These are phyloP conservation scores for Oreortyx pictus DNA, from an alignment of 2,797 vertebrate genomes.

Conservation along the genomic window DNA sequence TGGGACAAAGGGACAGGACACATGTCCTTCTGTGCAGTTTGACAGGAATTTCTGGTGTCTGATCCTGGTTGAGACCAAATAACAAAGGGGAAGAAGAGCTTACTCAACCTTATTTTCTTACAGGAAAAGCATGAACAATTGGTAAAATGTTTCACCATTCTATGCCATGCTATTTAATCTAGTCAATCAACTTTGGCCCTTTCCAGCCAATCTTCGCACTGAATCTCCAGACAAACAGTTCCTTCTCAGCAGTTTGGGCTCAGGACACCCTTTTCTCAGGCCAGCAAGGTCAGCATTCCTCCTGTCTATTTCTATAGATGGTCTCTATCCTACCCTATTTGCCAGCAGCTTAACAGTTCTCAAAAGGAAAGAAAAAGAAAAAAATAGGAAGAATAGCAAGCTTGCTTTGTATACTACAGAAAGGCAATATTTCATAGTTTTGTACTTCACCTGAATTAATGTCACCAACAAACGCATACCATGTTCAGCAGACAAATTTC, in stretches of 20 bases:
- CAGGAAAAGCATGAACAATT: slow-evolving; percentile 52
- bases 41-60: neutral
- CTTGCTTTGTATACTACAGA: neutral
- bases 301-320: neutral
- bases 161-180: neutral
- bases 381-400: neutral
- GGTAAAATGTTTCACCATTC: slow-evolving; percentile 34
- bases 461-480: neutral
- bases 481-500: neutral
- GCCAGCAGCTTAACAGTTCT: neutral
- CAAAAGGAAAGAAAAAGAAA: neutral
- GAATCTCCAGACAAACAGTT: slow-evolving; percentile 55
- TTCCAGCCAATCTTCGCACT: neutral
- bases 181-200: neutral
- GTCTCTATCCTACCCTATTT: no score
- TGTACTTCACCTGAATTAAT: neutral
- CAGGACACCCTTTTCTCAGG: slow-evolving; percentile 1
- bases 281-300: neutral
- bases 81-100: neutral
- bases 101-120: neutral
- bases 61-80: neutral
- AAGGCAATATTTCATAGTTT: neutral
- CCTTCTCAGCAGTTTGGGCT: slow-evolving; percentile 19
- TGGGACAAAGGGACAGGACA: neutral
- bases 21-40: neutral